A percentile compares a stretch with the other conserved stretches of the same genome.
phyloP scores from a whole-genome alignment of 2,797 vertebrate species.

The Fringilla coelebs region DNA sequence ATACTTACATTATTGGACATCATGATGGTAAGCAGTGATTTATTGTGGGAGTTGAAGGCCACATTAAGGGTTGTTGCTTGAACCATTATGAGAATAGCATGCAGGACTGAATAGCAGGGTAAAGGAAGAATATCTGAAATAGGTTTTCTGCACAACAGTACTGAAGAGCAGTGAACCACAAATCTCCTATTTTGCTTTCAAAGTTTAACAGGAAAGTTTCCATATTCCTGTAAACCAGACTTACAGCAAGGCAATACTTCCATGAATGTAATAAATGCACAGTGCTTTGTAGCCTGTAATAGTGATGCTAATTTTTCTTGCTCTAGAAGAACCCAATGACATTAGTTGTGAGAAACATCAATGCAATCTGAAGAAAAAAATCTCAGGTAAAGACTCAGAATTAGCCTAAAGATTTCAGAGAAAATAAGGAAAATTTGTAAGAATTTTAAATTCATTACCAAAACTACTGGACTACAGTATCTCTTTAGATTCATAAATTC shows the following conservation, averaged over 20 bases:
- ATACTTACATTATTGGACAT: constrained; percentile 97
- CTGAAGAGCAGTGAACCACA: background rate
- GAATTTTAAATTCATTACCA: background rate
- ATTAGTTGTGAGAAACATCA: background rate
- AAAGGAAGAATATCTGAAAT: constrained; percentile 35
- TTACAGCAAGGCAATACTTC: background rate
- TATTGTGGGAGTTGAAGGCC: constrained; percentile 98
- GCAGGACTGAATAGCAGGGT: constrained; percentile 82
- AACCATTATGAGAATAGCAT: constrained; percentile 96
- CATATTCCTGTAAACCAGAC: background rate
- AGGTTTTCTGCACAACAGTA: background rate
- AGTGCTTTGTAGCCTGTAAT: background rate
- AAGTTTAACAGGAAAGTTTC: background rate
- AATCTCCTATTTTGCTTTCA: background rate
- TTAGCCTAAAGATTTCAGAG: background rate
- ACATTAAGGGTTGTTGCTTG: constrained; percentile 97
- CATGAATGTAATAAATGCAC: background rate
- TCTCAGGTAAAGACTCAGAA: background rate
- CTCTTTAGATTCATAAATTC: background rate
- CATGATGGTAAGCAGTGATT: constrained; percentile 98
- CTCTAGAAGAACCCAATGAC: background rate
- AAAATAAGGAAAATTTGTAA: background rate
- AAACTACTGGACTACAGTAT: rapidly evolving
- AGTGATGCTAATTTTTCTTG: background rate
- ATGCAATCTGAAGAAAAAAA: background rate